phyloP scores from a whole-genome alignment of 2,797 vertebrate species.

The Glossophaga mutica region DNA sequence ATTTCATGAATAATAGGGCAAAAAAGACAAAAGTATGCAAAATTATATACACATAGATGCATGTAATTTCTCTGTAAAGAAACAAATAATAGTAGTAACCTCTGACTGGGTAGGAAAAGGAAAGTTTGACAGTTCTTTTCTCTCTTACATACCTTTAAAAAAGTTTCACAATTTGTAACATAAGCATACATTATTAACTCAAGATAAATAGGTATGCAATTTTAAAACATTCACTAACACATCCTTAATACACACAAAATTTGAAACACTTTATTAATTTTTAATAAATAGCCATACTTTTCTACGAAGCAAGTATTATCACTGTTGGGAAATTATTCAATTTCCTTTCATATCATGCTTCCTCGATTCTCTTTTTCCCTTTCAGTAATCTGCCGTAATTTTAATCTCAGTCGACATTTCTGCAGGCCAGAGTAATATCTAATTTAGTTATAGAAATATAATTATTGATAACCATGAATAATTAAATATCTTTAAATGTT shows the following conservation, averaged over 20 bases:
- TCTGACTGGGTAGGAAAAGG: neutral
- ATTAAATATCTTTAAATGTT: neutral
- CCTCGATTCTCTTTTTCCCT: neutral
- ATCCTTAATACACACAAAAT: neutral
- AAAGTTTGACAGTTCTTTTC: neutral
- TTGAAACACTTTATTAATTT: neutral
- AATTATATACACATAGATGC: neutral
- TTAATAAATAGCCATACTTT: neutral
- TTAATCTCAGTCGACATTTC: neutral
- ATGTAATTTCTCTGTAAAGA: neutral
- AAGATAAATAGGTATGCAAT: neutral
- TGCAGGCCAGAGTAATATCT: neutral
- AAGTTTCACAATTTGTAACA: neutral
- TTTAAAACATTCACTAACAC: neutral
- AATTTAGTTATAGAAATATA: neutral
- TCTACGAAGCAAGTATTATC: neutral
- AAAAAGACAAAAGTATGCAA: neutral
- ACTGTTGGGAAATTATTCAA: neutral
- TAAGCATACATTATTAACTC: neutral
- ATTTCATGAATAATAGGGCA: neutral
- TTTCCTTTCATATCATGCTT: neutral
- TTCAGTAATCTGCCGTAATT: neutral
- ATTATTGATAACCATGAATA: neutral
- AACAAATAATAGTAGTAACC: neutral
- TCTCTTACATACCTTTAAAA: neutral